A percentile compares a stretch with the other conserved stretches of the same genome.
Evolutionary conservation across 2,113 vertebrate species (phyloP).

Genomic region (Hippolais icterina): DNA sequence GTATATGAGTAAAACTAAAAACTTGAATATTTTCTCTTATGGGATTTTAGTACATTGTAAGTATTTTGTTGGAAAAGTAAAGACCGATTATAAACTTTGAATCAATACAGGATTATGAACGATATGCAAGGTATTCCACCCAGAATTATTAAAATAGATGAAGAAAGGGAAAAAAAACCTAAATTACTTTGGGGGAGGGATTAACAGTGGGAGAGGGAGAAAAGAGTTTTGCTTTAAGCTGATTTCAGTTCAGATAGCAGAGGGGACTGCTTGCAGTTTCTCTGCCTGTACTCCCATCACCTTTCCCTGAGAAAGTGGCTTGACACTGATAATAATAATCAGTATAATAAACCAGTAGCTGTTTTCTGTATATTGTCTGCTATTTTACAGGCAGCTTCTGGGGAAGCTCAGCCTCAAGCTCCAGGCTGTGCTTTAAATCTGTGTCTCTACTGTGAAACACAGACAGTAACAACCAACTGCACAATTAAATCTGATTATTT

Average conservation of each 20-base stretch:
- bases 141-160: neutral
- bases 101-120: neutral
- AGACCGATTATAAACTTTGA: neutral
- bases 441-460: neutral
- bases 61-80: neutral
- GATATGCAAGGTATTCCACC: neutral
- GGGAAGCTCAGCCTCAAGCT: neutral
- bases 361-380: neutral
- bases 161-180: neutral
- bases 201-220: neutral
- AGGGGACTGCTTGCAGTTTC: neutral
- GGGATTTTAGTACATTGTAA: neutral
- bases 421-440: neutral
- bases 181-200: neutral
- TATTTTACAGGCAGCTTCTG: neutral
- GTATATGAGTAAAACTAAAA: neutral
- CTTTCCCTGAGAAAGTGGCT: neutral
- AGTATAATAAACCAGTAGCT: neutral
- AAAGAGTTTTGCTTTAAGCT: neutral
- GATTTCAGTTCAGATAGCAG: neutral
- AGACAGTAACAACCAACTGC: neutral
- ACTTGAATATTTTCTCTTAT: neutral
- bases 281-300: neutral
- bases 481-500: neutral
- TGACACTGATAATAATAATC: neutral